Percentiles rank a stretch among this genome's conserved stretches.
Evolutionary conservation across 1,140 invertebrate genomes (phyloP).

Genomic region (Bemisia tabaci): DNA sequence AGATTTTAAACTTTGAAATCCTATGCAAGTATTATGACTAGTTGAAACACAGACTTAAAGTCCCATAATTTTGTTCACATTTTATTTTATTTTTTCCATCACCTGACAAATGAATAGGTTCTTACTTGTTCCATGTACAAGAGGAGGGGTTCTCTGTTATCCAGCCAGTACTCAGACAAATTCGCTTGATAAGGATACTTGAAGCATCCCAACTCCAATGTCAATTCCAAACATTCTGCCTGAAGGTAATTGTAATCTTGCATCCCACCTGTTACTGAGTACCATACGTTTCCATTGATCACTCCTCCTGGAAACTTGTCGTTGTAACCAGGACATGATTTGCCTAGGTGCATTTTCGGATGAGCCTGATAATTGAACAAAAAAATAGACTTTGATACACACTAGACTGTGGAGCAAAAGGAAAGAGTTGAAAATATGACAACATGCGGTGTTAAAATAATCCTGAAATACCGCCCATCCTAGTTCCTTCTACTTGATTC

Average conservation of each 20-base stretch:
- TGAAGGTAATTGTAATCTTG: conserved; percentile 96
- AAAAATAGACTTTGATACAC: conserved; percentile 10
- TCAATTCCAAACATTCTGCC: conserved; percentile 88
- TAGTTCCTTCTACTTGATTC: no score
- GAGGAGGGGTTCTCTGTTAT: conserved; percentile 75
- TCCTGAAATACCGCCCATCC: no score
- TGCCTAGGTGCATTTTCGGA: conserved; percentile 62
- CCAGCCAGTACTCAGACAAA: conserved; percentile 69
- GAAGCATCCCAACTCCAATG: conserved; percentile 83
- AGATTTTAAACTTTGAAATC: no score
- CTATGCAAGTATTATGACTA: no score
- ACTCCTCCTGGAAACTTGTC: conserved; percentile 70
- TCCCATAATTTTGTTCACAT: no score
- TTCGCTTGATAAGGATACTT: conserved; percentile 72
- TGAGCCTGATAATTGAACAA: conserved; percentile 44
- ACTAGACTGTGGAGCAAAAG: no score
- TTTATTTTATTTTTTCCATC: no score
- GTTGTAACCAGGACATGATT: conserved; percentile 49
- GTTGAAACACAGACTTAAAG: no score
- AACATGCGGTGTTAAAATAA: no score
- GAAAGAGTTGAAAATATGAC: no score
- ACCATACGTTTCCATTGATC: conserved; percentile 88
- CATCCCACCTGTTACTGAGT: conserved; percentile 82
- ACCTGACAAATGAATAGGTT: background rate
- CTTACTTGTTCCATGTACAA: conserved; percentile 73